Conservation (phyloP, 1,140 invertebrate genomes). For the Drosophila suzukii region DNA sequence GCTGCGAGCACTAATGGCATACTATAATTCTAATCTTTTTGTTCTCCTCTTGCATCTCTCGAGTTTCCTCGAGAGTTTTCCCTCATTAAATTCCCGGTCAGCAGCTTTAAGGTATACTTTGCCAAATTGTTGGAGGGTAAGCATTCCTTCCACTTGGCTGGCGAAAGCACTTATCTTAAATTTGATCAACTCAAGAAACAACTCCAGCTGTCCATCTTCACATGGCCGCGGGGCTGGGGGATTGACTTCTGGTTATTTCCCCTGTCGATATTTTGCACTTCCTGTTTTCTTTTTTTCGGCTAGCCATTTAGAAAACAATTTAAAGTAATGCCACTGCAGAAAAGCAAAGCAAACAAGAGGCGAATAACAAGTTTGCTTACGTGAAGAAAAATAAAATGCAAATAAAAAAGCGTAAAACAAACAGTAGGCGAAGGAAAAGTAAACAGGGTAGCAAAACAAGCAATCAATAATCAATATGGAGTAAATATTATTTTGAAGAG, state of each 20-base stretch:
- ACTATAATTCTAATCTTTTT: constrained; percentile 42
- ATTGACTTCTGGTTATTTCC: constrained; percentile 8
- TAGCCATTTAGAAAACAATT: constrained; percentile 69
- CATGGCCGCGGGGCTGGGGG: constrained; percentile 6
- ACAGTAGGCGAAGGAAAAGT: constrained; percentile 24
- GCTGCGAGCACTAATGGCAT: constrained; percentile 22
- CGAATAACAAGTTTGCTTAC: constrained; percentile 38
- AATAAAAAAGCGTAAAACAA: constrained; percentile 42
- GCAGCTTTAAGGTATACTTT: constrained; percentile 35
- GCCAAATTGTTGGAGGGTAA: constrained; percentile 16
- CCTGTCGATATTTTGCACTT: constrained; percentile 16
- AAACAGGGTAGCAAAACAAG: constrained; percentile 41
- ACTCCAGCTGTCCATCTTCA: constrained; percentile 51
- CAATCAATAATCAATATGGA: constrained; percentile 52
- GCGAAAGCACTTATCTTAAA: constrained; percentile 45
- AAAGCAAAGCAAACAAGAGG: constrained; percentile 49
- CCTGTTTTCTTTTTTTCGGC: constrained; percentile 41
- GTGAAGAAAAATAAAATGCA: constrained; percentile 36
- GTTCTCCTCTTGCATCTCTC: constrained; percentile 16
- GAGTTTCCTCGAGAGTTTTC: neutral
- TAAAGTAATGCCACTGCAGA: constrained; percentile 59
- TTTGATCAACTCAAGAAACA: constrained; percentile 34
- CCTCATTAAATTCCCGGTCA: constrained; percentile 21
- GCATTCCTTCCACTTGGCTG: constrained; percentile 44
- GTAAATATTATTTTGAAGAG: constrained; percentile 40